Evolutionary conservation across 2,113 vertebrate genomes (phyloP).

Genomic region (Corythaixoides concolor): DNA sequence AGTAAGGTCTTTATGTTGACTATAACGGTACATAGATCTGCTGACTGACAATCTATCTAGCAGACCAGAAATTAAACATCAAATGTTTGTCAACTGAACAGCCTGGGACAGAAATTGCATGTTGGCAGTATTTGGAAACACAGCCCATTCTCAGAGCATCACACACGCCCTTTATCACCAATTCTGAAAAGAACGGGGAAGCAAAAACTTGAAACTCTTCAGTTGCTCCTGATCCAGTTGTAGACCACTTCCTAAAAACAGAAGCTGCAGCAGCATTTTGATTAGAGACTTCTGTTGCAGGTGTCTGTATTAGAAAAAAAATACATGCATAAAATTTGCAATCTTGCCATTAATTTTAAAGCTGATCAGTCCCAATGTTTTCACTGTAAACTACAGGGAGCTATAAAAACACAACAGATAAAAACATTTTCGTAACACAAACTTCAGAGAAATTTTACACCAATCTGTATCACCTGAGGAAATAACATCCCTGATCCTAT

Average conservation of each 20-base stretch:
- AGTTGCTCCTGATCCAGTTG: neutral
- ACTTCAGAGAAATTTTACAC: neutral
- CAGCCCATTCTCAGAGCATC: neutral
- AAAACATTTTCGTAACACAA: neutral
- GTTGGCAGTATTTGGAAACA: neutral
- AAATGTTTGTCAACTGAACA: neutral
- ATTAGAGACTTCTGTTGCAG: neutral
- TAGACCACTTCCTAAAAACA: neutral
- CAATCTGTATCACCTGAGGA: neutral
- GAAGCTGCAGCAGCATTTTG: neutral
- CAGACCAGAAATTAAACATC: neutral
- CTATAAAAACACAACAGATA: neutral
- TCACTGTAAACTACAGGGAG: neutral
- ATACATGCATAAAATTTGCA: fast-evolving
- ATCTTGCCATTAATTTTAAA: neutral
- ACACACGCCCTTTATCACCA: neutral
- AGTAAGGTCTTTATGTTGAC: neutral
- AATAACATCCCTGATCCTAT: neutral
- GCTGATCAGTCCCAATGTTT: neutral
- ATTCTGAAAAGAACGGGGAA: neutral
- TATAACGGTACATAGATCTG: fast-evolving
- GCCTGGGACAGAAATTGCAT: neutral
- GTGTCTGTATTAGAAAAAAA: neutral
- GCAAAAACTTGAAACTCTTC: neutral
- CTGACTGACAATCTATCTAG: neutral